Conservation (phyloP, 2,888 invertebrate species). For the Phasia obesa region DNA sequence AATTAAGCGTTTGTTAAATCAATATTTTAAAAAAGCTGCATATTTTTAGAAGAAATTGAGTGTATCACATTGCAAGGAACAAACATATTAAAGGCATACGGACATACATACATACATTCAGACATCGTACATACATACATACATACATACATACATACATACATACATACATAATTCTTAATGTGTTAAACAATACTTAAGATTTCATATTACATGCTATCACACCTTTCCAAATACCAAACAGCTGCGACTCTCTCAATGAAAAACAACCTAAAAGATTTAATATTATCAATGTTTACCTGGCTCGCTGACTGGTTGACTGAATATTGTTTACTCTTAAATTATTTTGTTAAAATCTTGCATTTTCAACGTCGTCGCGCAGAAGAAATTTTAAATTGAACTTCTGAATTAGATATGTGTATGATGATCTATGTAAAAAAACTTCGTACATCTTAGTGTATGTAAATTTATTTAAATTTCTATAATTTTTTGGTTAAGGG, state of each 20-base stretch:
- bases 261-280: constrained; percentile 1
- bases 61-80: constrained; percentile 54
- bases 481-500: constrained; percentile 51
- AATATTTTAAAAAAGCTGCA: constrained; percentile 28
- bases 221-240: constrained; percentile 52
- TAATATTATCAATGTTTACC: constrained; percentile 11
- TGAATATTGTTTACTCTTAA: constrained; percentile 43
- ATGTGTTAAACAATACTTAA: constrained; percentile 21
- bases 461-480: constrained; percentile 58
- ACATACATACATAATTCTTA: background rate
- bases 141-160: no score
- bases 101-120: no score
- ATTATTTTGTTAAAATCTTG: constrained; percentile 45
- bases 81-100: constrained; percentile 4
- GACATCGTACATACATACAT: no score
- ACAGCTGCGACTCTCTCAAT: constrained; percentile 42
- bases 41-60: constrained; percentile 42
- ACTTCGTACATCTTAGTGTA: constrained; percentile 40
- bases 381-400: background rate
- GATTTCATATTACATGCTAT: constrained; percentile 58
- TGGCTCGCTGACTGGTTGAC: constrained; percentile 25
- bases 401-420: background rate
- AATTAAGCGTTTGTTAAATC: constrained; percentile 11
- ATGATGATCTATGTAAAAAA: constrained; percentile 23
- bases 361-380: background rate